Base-by-base conservation (phyloP, 2,113 vertebrate genomes). In the Cacatua alba region DNA sequence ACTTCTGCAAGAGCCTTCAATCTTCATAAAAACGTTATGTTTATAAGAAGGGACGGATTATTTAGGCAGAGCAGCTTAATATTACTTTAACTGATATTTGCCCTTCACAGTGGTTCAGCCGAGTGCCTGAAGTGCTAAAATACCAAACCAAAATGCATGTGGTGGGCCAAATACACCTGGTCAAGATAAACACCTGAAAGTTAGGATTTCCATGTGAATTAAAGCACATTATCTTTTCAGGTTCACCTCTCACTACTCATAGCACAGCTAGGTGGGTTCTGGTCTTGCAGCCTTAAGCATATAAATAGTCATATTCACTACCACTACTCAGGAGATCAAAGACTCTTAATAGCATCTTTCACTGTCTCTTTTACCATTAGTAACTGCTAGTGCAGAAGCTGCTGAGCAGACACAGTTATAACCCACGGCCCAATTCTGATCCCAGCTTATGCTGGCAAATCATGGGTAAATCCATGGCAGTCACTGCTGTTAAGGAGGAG, bases 131-230 rank as follows among this genome's bases (percentile, higher is more conserved):
- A 59, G 26, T 29, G 21, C 33, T 82, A 41, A 94, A 92, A 69
- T 49, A 62, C 35, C 44, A 76, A 79, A 75, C 14, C 24, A 70
- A 88, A 74, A 74, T 23, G 20, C 18, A 20, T 41, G 44, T 57
- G n/a, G 35, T 3, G 9, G 13, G 28, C 28, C 64, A 88, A 78
- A 81, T 16, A 68, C 48, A 65, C 26, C 11, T 6, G 0, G 72
- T 60, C 62, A 78, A 92, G 83, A 82, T 60, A 93, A 86, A 75
- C 62, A 93, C 44, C 60, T 51, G 51, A 85, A 91, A 79, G 63
- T 78, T 48, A 72, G 35, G 37, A 67, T 83, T 92, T 96, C 59
- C 44, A 48, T 31, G 24, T 43, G 28, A 87, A 89, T 86, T 87
- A 90, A 90, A 69, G 41, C 60, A 74, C 86, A 88, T 89, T 15